Evolutionary conservation across 2,888 invertebrate species (phyloP).

Genomic region (Phorcus lineatus): DNA sequence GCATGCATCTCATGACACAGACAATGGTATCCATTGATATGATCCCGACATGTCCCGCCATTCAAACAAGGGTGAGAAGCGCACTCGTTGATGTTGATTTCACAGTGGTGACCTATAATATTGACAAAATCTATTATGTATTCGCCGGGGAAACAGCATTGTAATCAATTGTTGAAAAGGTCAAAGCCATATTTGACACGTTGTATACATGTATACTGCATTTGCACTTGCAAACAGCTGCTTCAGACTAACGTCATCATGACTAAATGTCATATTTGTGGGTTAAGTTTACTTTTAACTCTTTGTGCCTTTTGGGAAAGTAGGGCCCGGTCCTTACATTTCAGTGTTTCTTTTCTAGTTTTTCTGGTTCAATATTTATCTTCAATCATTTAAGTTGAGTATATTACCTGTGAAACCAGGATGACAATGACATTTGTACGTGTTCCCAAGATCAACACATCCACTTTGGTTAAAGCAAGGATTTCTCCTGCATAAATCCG

Average conservation of each 20-base stretch:
- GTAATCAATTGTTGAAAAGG: too few relatives aligned
- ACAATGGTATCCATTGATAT: conserved; percentile 66
- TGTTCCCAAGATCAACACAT: conserved; percentile 28
- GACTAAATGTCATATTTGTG: too few relatives aligned
- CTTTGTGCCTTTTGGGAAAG: too few relatives aligned
- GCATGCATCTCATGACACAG: conserved; percentile 62
- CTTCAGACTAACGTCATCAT: too few relatives aligned
- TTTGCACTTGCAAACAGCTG: too few relatives aligned
- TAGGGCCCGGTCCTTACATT: too few relatives aligned
- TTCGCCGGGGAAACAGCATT: background rate
- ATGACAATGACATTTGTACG: conserved; percentile 35
- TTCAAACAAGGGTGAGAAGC: conserved; percentile 69
- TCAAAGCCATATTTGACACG: too few relatives aligned
- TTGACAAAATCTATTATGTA: too few relatives aligned
- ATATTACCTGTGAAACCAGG: conserved; percentile 39
- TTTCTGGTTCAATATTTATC: too few relatives aligned
- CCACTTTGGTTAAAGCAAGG: conserved; percentile 32
- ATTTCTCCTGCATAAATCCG: conserved; percentile 30
- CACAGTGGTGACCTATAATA: conserved; percentile 58
- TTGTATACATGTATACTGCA: too few relatives aligned
- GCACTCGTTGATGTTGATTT: conserved; percentile 70
- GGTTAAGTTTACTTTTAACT: too few relatives aligned
- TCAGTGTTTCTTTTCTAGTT: too few relatives aligned
- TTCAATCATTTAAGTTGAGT: background rate
- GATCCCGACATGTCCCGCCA: conserved; percentile 70